Percentiles rank a stretch among this genome's conserved stretches.
phyloP scores from a whole-genome alignment of 2,888 invertebrate species.

The Agelastica alni region DNA sequence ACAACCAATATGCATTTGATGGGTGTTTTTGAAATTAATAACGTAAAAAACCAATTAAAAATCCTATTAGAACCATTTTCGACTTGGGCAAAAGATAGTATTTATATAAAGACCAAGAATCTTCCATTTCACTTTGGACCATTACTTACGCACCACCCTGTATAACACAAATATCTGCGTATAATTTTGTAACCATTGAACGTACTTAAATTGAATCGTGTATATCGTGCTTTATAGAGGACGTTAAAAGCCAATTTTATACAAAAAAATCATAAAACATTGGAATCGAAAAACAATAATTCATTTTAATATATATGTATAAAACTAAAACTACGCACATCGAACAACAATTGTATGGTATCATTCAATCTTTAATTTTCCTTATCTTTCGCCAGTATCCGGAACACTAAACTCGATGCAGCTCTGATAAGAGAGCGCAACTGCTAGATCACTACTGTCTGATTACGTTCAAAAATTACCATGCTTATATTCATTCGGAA shows the following conservation, averaged over 20 bases:
- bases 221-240: neutral
- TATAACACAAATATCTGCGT: neutral
- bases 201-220: neutral
- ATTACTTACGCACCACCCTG: too few species aligned
- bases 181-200: neutral
- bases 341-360: slow-evolving; percentile 37
- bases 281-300: slow-evolving; percentile 16
- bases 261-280: neutral
- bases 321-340: slow-evolving; percentile 30
- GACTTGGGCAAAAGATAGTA: too few species aligned
- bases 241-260: neutral
- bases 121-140: too few species aligned
- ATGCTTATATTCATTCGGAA: slow-evolving; percentile 24
- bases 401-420: slow-evolving; percentile 41
- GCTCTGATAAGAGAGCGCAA: slow-evolving; percentile 30
- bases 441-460: slow-evolving; percentile 37
- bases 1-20: too few species aligned
- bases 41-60: too few species aligned
- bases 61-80: too few species aligned
- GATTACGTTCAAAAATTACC: slow-evolving; percentile 34
- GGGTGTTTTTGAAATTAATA: too few species aligned
- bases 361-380: slow-evolving; percentile 48
- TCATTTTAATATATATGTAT: slow-evolving; percentile 13
- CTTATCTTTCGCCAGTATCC: slow-evolving; percentile 45
- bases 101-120: too few species aligned